Evolutionary conservation across 2,888 invertebrate genomes (phyloP).

Genomic region (Rhorus exstirpatorius): DNA sequence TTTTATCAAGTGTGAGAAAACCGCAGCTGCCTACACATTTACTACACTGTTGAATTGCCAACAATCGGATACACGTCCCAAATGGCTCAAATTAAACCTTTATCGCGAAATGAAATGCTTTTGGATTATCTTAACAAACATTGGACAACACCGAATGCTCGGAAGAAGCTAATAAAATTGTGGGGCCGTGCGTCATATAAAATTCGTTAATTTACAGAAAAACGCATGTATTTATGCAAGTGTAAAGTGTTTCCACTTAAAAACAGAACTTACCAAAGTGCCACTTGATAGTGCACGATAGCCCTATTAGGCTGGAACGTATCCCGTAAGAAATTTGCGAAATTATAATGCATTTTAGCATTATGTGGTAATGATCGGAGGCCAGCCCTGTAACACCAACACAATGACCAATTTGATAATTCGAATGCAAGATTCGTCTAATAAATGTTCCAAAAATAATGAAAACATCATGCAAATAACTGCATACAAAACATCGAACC

Average conservation of each 20-base stretch:
- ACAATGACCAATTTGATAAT: not conserved
- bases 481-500: constrained; percentile 85
- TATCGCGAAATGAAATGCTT: constrained; percentile 25
- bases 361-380: constrained; percentile 93
- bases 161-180: constrained; percentile 14
- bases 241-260: not conserved
- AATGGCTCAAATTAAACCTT: not conserved
- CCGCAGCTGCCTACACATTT: constrained; percentile 37
- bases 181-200: not conserved
- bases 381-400: constrained; percentile 90
- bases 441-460: not conserved
- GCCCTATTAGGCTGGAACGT: constrained; percentile 91
- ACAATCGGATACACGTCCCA: constrained; percentile 46
- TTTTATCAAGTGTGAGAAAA: constrained; percentile 47
- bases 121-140: constrained; percentile 40
- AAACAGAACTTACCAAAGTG: constrained; percentile 90
- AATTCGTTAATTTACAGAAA: not conserved
- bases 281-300: constrained; percentile 92
- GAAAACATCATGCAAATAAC: not conserved
- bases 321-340: constrained; percentile 94
- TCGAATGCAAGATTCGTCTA: not conserved
- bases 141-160: constrained; percentile 9
- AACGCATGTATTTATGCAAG: not conserved
- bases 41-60: constrained; percentile 5
- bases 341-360: constrained; percentile 96